Evolutionary conservation across 2,888 invertebrate species (phyloP).

Genomic region (Cotesia congregata): DNA sequence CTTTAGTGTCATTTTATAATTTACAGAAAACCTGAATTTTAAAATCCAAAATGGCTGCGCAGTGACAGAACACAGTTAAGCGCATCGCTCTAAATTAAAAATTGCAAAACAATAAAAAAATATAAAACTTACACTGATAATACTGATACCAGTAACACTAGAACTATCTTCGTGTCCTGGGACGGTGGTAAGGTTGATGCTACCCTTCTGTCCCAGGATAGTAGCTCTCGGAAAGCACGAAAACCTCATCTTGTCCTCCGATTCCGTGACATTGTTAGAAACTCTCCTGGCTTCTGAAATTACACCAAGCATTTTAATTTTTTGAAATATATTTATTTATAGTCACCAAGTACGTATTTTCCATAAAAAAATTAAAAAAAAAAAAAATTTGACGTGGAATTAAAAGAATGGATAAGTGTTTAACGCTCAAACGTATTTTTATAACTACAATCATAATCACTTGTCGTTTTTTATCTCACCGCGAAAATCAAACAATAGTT

Average conservation of each 20-base stretch:
- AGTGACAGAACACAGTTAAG: too few species aligned
- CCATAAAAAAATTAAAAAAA: not conserved
- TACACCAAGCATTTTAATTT: slow-evolving; percentile 6
- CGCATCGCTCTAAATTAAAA: too few species aligned
- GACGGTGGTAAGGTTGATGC: slow-evolving; percentile 61
- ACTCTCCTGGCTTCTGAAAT: slow-evolving; percentile 11
- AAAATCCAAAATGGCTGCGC: too few species aligned
- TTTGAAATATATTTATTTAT: not conserved
- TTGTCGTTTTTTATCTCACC: slow-evolving; percentile 22
- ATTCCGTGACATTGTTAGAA: slow-evolving; percentile 23
- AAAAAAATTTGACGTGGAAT: not conserved
- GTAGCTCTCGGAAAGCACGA: slow-evolving; percentile 63
- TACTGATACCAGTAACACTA: slow-evolving; percentile 50
- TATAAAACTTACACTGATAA: slow-evolving; percentile 41
- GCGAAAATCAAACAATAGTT: slow-evolving; percentile 35
- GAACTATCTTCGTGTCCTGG: slow-evolving; percentile 55
- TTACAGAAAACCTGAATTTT: too few species aligned
- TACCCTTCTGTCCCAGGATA: slow-evolving; percentile 64
- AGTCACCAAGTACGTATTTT: not conserved
- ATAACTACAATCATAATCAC: slow-evolving; percentile 5
- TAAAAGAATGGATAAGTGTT: not conserved
- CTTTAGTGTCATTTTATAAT: too few species aligned
- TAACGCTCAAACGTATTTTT: slow-evolving; percentile 5
- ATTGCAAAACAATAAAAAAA: slow-evolving; percentile 22
- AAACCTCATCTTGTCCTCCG: slow-evolving; percentile 60